phyloP scores from a whole-genome alignment of 2,113 vertebrate species.

The Dendrocopos noguchii region DNA sequence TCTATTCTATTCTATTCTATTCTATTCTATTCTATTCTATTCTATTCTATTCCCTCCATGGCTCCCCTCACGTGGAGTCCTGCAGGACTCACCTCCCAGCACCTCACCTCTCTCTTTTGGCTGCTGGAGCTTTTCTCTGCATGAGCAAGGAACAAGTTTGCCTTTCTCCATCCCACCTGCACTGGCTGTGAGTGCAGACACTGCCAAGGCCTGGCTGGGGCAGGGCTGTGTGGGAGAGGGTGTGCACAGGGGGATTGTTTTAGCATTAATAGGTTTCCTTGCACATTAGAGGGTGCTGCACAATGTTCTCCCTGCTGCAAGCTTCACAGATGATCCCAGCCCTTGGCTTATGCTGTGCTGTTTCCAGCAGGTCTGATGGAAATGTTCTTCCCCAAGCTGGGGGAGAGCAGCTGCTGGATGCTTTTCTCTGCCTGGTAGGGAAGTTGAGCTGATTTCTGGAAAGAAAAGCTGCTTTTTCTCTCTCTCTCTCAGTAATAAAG shows the following conservation, averaged over 20 bases:
- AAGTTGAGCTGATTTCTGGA: background rate
- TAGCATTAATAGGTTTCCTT: background rate
- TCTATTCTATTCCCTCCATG: too few relatives aligned
- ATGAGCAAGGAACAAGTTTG: rapidly evolving
- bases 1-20: too few relatives aligned
- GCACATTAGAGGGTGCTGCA: background rate
- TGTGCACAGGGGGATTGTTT: background rate
- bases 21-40: too few relatives aligned
- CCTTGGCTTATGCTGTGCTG: background rate
- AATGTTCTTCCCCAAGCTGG: background rate
- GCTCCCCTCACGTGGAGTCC: background rate
- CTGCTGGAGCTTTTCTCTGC: background rate
- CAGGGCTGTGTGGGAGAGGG: background rate
- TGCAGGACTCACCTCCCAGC: background rate
- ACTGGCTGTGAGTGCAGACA: rapidly evolving
- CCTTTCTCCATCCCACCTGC: background rate
- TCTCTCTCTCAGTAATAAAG: background rate
- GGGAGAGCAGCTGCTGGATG: background rate
- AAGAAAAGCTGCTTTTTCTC: background rate
- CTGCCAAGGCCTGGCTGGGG: background rate
- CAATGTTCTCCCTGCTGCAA: rapidly evolving
- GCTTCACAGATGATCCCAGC: background rate
- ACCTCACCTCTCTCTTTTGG: background rate
- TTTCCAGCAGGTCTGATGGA: background rate
- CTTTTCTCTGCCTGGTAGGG: background rate